Evolutionary conservation across 2,888 invertebrate species (phyloP), one percentile per base, ranked within the genome.

Genomic region (Lottia scabra): DNA sequence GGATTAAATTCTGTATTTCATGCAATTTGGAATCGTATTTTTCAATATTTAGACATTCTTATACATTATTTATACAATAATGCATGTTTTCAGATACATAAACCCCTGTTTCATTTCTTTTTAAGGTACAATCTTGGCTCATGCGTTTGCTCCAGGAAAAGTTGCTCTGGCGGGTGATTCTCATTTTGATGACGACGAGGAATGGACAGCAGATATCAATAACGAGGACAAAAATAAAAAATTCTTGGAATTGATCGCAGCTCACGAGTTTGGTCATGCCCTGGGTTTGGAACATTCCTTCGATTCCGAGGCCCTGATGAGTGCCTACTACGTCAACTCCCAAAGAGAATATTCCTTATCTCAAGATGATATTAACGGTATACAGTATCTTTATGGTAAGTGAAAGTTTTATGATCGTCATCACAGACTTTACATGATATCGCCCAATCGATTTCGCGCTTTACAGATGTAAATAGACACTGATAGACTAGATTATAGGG

Each of bases 181-280:
- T 26, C 70, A 70, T 48, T 70, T 70, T 46, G 70, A 70, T 48
- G 46, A 70, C 38, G 70, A 70, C n/a, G 70, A 70, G 38, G n/a
- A 27, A n/a, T 70, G 70, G 70, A 70, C 70, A 3, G 46, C 46
- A 0, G 65, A 70, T 19, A 38, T 19, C 4, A 30, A 65, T 30
- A 64, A 56, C 62, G 62, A 48, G 38, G 62, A 56, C 56, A 56
- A 62, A 62, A 46, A 64, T 30, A 44, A 65, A 19, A 70, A 46
- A 44, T 64, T 38, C 8, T 38, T 70, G 19, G 46, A 64, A 64
- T 30, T 63, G 30, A 65, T 65, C 10, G 70, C 70, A 10, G 70
- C 70, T 1, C 70, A 70, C 4, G 70, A 70, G 38, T 70, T 70
- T 30, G 70, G 70, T 16, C 70, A 70, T 48, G 43, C 70, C 12